Base-by-base conservation (phyloP, 1,140 invertebrate genomes). In the Melipona quadrifasciata region DNA sequence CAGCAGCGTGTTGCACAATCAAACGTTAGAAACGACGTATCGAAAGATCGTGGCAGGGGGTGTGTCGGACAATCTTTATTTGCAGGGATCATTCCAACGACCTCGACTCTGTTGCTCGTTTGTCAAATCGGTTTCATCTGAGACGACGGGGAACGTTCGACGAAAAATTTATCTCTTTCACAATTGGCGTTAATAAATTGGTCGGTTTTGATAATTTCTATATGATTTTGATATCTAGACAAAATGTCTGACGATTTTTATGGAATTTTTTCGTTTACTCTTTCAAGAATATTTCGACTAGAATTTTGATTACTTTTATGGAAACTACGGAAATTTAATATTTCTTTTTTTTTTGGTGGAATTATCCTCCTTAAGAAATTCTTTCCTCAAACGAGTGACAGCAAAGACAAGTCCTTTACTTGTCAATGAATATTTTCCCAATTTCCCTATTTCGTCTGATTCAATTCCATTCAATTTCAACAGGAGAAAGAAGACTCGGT, bases 1-100 rank as follows among this genome's bases (percentile, higher is more conserved):
- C 88, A 85, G 86, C 76, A 92, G 82, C 14, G 58, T 75, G 58
- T 75, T 58, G 72, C 80, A 81, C 55, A 77, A 80, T 31, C 31
- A 73, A 64, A 47, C 39, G 65, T 87, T 89, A 89, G 39, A 72
- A 65, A 19, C 14, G 14, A 53, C 16, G 4, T 14, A 64, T 55
- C 67, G 31, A 73, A 5, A 57, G 65, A 4, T 53, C 1, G 47
- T 53, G 55, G 21, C 6, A 10, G 24, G 53, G 19, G n/a, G 34
- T 1, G 55, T n/a, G 19, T 17, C 19, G 24, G n/a, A 21, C 11
- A 34, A 17, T 53, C 19, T 67, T 55, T 51, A 19, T 78, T 82
- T 84, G 34, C n/a, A 53, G 51, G 64, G 61, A 80, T 47, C 74
- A 71, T 77, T 89, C 53, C 39, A 51, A 68, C 75, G 31, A 84